A percentile compares a stretch with the other conserved stretches of the same genome.
These are phyloP conservation scores for Drosophila kanapiae DNA, from an alignment of 1,140 invertebrate species.

Conservation along the genomic window DNA sequence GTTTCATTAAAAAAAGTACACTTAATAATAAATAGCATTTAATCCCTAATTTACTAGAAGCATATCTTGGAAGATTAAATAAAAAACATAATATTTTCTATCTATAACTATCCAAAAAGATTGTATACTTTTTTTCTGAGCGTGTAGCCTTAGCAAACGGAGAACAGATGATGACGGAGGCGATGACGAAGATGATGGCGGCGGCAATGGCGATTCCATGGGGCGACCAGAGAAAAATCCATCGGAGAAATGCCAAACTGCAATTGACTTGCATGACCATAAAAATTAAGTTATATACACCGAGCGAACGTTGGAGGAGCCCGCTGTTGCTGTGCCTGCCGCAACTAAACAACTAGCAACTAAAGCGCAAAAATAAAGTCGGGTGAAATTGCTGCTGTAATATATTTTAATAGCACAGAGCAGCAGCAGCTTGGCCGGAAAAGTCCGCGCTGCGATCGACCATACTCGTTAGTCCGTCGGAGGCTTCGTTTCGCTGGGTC, in stretches of 20 bases:
- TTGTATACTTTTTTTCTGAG: not conserved
- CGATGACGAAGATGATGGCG: conserved; percentile 61
- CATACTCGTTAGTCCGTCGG: conserved; percentile 39
- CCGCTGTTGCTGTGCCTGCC: not conserved
- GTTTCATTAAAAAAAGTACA: too few species aligned
- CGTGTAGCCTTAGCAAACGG: conserved; percentile 6
- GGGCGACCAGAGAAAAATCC: conserved; percentile 48
- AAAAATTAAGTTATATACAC: conserved; percentile 83
- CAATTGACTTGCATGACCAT: conserved; percentile 83
- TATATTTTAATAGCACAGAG: conserved; percentile 76
- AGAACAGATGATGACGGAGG: conserved; percentile 52
- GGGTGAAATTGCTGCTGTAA: conserved; percentile 78
- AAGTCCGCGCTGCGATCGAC: conserved; percentile 51
- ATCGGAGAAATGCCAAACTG: conserved; percentile 81
- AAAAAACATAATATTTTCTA: too few species aligned
- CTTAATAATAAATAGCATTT: too few species aligned
- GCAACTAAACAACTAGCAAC: conserved; percentile 15
- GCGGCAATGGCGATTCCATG: conserved; percentile 32
- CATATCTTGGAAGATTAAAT: too few species aligned
- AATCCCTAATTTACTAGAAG: too few species aligned
- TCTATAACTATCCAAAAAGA: too few species aligned
- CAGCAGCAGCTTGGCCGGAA: conserved; percentile 52
- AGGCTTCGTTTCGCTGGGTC: conserved; percentile 29
- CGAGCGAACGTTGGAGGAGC: conserved; percentile 28
- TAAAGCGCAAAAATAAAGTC: conserved; percentile 80